Percentiles rank a stretch among this genome's conserved stretches.
Conservation (phyloP, 2,113 vertebrate genomes). For the Synchiropus splendidus region DNA sequence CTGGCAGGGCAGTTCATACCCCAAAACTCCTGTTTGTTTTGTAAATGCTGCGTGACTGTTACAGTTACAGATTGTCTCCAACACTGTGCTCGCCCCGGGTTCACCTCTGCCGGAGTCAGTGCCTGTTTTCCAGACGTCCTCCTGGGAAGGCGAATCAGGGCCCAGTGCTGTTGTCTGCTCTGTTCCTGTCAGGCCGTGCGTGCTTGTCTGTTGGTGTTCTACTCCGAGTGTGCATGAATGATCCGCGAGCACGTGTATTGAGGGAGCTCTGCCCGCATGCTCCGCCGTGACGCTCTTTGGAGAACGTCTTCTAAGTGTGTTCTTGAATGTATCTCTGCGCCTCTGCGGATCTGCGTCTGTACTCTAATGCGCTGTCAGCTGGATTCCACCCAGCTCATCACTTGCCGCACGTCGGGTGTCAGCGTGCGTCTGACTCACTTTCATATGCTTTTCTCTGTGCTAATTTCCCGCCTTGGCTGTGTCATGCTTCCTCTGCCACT, state of each 20-base stretch:
- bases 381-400: constrained; percentile 55
- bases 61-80: constrained; percentile 26
- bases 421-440: constrained; percentile 58
- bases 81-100: constrained; percentile 2
- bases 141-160: constrained; percentile 13
- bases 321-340: constrained; percentile 27
- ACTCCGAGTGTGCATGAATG: constrained; percentile 7
- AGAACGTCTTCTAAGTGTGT: constrained; percentile 11
- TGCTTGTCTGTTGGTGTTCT: constrained; percentile 6
- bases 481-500: constrained; percentile 44
- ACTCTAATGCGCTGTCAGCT: constrained; percentile 56
- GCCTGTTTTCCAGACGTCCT: constrained; percentile 23
- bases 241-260: constrained; percentile 10
- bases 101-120: constrained; percentile 5
- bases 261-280: constrained; percentile 6
- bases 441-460: constrained; percentile 51
- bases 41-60: too few relatives aligned
- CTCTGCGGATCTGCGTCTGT: constrained; percentile 32
- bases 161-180: constrained; percentile 22
- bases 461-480: constrained; percentile 45
- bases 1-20: too few relatives aligned
- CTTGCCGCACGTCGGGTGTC: constrained; percentile 53
- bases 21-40: too few relatives aligned
- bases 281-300: constrained; percentile 7
- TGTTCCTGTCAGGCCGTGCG: constrained; percentile 13